Conservation (phyloP, 2,113 vertebrate genomes). For the Montifringilla adamsi region DNA sequence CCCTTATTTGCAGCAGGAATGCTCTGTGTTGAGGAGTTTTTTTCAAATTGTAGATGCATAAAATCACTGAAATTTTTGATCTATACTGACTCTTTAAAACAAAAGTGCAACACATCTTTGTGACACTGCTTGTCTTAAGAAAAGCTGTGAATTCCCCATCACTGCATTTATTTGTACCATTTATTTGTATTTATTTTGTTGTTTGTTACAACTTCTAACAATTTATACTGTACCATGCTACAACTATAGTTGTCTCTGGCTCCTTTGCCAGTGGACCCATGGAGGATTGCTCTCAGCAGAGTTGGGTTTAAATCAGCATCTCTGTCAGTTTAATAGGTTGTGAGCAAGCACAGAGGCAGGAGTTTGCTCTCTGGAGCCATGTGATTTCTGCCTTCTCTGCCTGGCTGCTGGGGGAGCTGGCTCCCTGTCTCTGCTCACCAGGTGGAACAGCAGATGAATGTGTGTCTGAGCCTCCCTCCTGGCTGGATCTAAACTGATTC, state of each 20-base stretch:
- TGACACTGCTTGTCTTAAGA: background rate
- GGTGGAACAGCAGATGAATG: background rate
- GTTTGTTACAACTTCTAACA: background rate
- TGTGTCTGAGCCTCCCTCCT: background rate
- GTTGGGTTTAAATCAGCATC: background rate
- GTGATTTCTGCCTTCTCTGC: background rate
- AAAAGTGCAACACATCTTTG: background rate
- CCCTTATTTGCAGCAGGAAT: background rate
- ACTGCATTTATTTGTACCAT: background rate
- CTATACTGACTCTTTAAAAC: background rate
- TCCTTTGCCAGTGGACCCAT: background rate
- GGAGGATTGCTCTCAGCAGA: background rate
- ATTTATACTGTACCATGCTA: background rate
- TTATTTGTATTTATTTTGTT: background rate
- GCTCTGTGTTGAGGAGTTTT: accelerated
- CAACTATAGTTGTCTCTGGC: background rate
- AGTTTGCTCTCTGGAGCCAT: background rate
- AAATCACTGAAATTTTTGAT: background rate
- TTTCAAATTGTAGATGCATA: background rate
- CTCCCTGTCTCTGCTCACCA: background rate
- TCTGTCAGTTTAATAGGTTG: background rate
- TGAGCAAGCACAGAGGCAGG: background rate
- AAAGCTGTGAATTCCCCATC: background rate
- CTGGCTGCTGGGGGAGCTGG: background rate
- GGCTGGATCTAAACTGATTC: background rate